Base-by-base conservation (phyloP, 2,113 vertebrate species). In the Zapus hudsonius region DNA sequence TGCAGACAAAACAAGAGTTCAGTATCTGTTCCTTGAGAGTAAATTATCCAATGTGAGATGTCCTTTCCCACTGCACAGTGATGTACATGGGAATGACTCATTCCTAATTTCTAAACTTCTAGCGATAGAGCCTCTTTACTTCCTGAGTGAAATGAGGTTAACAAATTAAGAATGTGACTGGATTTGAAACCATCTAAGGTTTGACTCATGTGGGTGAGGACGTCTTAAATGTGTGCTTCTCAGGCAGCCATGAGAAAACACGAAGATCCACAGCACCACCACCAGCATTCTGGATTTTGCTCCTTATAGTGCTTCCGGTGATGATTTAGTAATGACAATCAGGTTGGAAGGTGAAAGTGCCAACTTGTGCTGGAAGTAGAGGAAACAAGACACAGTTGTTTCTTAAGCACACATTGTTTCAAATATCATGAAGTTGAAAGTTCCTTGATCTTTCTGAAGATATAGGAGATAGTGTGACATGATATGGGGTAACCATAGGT, bases 81-180 rank as follows among this genome's bases (percentile, higher is more conserved):
- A 13, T 75, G 42, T 64, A 3, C 5, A 73, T 82, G 89, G 12
- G 2, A 23, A 29, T 9, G 38, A 31, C 33, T 25, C 22, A 57
- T 57, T 88, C 91, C 73, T 86, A 72, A 52, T 63, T 69, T 82
- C 25, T 19, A 93, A 33, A 42, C 33, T 83, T 88, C 4, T 31
- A 15, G 25, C 38, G 63, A 38, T 5, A 38, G 5, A 61, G 7
- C 11, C 38, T 91, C 47, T 33, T 79, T 13, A n/a, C 4, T 29
- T 61, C 33, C 31, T 69, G 13, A 29, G 1, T 76, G 40, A 80
- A 25, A 89, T 38, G 61, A 63, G 2, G 79, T 63, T 25, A 36
- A 75, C 78, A 79, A 13, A 63, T 44, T 27, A 86, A 57, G 23
- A 36, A 40, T 40, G 59, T 19, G 10, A 22, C 15, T 63, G 52